These are phyloP conservation scores for Catagonus wagneri DNA, from an alignment of 2,113 vertebrate genomes.

Conservation along the genomic window DNA sequence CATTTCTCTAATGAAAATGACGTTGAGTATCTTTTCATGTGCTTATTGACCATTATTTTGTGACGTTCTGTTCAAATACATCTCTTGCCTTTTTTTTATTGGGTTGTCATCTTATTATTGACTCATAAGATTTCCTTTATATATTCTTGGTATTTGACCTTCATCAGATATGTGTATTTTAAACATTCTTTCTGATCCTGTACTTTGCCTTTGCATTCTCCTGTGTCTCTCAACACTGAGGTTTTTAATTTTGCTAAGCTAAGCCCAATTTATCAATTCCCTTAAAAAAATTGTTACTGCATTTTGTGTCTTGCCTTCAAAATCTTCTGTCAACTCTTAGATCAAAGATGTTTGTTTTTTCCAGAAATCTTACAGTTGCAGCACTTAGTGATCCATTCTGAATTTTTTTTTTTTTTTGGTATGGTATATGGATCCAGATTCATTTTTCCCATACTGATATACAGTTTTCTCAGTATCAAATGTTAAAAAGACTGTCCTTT, in stretches of 20 bases:
- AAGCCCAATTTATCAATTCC: neutral
- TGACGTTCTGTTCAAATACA: neutral
- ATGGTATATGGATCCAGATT: neutral
- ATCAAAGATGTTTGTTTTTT: neutral
- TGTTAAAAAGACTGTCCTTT: neutral
- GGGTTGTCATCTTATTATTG: neutral
- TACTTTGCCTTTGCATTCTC: neutral
- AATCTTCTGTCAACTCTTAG: neutral
- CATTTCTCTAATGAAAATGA: neutral
- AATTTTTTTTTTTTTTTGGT: slow-evolving; percentile 8
- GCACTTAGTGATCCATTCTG: neutral
- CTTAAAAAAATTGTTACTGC: neutral
- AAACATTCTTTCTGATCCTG: neutral
- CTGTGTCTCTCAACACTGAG: slow-evolving; percentile 13
- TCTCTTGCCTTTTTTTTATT: neutral
- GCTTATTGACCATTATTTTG: neutral
- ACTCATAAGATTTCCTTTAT: neutral
- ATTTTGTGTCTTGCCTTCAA: neutral
- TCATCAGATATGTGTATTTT: neutral
- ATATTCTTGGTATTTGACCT: neutral
- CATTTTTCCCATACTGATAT: neutral
- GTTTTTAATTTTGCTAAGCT: slow-evolving; percentile 26
- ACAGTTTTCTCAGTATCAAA: neutral
- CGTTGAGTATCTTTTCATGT: neutral
- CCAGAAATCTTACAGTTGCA: neutral